Evolutionary conservation across 2,797 vertebrate genomes (phyloP).

Genomic region (Halcyon chelicuti): DNA sequence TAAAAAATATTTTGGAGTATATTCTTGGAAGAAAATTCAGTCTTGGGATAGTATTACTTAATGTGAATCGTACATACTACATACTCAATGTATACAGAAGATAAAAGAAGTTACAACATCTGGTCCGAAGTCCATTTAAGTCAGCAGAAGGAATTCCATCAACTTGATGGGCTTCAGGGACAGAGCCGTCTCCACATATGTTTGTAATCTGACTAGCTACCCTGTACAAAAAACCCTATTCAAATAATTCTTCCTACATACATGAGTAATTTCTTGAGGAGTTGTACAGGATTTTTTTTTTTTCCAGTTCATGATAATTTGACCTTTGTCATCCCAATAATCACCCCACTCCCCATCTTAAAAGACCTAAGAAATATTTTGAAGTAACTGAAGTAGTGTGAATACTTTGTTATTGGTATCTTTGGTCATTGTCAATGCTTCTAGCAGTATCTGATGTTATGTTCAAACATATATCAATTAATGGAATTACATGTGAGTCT

Average conservation of each 20-base stretch:
- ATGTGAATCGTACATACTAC: not conserved
- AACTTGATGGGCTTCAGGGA: not conserved
- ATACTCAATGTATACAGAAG: not conserved
- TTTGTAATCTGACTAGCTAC: not conserved
- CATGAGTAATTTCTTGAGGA: not conserved
- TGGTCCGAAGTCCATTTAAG: not conserved
- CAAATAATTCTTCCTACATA: not conserved
- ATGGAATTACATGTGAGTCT: not conserved
- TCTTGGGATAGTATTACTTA: not conserved
- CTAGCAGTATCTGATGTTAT: not conserved
- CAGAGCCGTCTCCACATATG: not conserved
- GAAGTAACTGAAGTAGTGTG: not conserved
- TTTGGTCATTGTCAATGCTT: not conserved
- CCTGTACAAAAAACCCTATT: not conserved
- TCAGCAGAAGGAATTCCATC: not conserved
- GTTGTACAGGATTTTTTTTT: not conserved
- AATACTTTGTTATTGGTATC: not conserved
- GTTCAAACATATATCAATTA: not conserved
- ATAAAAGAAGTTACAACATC: not conserved
- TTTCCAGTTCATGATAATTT: not conserved
- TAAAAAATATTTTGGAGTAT: not conserved
- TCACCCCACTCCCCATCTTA: not conserved
- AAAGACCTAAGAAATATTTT: not conserved
- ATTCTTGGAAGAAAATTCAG: not conserved
- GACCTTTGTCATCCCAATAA: not conserved